Evolutionary conservation across 2,113 vertebrate species (phyloP).

Genomic region (Quiscalus mexicanus): DNA sequence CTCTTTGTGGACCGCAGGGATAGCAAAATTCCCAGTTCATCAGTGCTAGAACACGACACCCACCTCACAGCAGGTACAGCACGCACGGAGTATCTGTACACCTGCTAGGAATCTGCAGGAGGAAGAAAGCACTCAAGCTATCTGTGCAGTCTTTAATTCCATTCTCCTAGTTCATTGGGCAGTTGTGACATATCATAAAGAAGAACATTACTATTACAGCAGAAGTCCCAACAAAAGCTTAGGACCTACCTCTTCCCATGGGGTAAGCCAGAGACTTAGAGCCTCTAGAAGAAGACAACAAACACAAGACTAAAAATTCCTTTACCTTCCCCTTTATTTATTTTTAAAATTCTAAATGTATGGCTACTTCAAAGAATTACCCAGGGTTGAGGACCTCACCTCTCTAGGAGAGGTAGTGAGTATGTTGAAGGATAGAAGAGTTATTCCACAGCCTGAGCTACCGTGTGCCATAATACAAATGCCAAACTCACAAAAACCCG

Average conservation of each 20-base stretch:
- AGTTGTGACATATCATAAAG: neutral
- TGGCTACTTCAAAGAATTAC: neutral
- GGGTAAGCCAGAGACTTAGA: neutral
- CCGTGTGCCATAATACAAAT: neutral
- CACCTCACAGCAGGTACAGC: neutral
- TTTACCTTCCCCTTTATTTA: neutral
- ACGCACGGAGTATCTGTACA: rapidly evolving
- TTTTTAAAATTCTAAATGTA: neutral
- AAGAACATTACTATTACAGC: neutral
- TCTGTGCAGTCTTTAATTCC: neutral
- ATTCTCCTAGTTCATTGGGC: neutral
- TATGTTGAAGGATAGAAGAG: neutral
- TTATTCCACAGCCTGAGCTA: neutral
- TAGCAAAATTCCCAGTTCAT: neutral
- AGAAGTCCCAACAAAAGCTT: neutral
- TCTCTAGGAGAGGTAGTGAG: neutral
- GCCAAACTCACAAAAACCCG: neutral
- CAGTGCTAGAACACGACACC: neutral
- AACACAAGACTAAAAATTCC: neutral
- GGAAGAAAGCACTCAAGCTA: neutral
- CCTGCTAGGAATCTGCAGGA: neutral
- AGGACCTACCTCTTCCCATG: neutral
- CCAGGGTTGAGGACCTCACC: neutral
- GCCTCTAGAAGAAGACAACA: neutral
- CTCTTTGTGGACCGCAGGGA: neutral